phyloP scores from a whole-genome alignment of 2,888 invertebrate species.

The Sepiola atlantica region DNA sequence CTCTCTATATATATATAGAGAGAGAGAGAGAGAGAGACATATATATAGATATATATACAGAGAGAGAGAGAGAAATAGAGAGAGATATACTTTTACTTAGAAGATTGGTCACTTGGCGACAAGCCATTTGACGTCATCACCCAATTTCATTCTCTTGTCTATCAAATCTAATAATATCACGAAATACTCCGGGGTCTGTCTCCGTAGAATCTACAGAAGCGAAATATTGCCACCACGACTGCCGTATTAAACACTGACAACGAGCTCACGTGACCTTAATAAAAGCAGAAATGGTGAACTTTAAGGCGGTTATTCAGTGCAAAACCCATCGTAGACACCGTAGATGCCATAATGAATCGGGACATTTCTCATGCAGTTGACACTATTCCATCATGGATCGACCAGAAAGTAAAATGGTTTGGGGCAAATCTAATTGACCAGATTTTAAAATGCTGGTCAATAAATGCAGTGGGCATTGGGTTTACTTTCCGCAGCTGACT shows the following conservation, averaged over 20 bases:
- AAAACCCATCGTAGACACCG: neutral
- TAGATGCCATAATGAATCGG: neutral
- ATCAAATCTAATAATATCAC: neutral
- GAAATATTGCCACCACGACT: neutral
- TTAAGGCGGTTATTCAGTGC: neutral
- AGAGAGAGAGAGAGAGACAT: no score
- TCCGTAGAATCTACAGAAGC: neutral
- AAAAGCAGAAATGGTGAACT: neutral
- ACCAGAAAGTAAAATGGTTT: neutral
- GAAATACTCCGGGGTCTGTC: neutral
- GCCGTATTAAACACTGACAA: neutral
- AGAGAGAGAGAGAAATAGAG: no score
- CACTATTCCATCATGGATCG: neutral
- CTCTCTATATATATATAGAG: no score
- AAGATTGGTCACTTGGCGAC: neutral
- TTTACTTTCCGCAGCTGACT: no score
- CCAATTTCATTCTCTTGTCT: neutral
- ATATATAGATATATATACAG: no score
- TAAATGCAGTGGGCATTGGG: no score
- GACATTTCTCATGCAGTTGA: neutral
- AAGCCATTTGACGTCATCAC: neutral
- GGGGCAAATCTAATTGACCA: neutral
- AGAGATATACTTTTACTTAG: neutral
- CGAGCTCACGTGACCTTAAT: neutral
- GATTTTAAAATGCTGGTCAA: neutral